Base-by-base conservation (phyloP, 1,140 invertebrate species). In the Drosophila willistoni region DNA sequence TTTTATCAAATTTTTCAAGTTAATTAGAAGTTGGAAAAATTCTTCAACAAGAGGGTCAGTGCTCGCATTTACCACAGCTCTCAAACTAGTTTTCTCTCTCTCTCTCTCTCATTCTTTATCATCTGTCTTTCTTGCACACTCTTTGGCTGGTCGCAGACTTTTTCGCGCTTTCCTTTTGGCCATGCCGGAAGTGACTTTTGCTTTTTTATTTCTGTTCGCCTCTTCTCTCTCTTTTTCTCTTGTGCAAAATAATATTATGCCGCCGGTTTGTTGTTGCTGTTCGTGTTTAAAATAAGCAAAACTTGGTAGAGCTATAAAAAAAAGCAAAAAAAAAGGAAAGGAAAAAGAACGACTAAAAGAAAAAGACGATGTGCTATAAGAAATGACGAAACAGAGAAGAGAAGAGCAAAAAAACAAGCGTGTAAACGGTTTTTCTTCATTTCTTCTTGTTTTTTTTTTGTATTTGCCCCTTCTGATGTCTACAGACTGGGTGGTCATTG, bases 251-350 rank as follows among this genome's bases (percentile, higher is more conserved):
- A 89, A 90, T 90, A 81, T 90, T 81, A 64, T 78, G 86, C 84
- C 81, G 84, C 77, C 77, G 73, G 77, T 69, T 79, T 66, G 54
- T 59, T 71, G 72, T 61, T 76, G 71, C 51, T 72, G 81, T 85
- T 78, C 82, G 81, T 85, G 82, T 85, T 86, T 86, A 87, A 86
- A 86, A 86, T 87, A 79, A 86, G 82, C 79, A 86, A 79, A 86
- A 86, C 82, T 86, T 79, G 74, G 14, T 79, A 54, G 74, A 70
- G 83, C 79, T 79, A 86, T 86, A 86, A 86, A 86, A 87, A 87
- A 73, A 73, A 70, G 79, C 80, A 75, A 79, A 66, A 68, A 68
- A 74, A 71, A 69, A 66, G 29, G 5, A 29, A 47, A 73, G 62
- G 64, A 72, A 67, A 73, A 73, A 79, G 68, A 68, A 70, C 63